Evolutionary conservation across 2,113 vertebrate species (phyloP), one percentile per base, ranked within the genome.

Genomic region (Gorsachius goisagi): DNA sequence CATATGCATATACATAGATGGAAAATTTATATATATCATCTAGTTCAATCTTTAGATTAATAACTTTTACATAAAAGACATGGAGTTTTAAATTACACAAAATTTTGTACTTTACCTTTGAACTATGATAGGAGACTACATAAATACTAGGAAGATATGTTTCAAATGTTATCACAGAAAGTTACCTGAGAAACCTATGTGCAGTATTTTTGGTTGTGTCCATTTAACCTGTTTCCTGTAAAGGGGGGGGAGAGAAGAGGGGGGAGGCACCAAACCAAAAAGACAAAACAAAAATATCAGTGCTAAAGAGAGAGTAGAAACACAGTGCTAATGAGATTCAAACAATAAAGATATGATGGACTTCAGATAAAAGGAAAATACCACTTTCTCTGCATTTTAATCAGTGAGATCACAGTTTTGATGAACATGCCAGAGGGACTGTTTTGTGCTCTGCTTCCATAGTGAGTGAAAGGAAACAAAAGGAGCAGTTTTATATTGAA

Each of bases 311-410:
- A 73, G 44, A 71, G n/a, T 80, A 92, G 41, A 78, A 97, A 89
- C 14, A 83, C 33, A 66, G n/a, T 82, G 78, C 84, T 97, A 97
- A 97, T 89, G 73, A 96, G 76, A 96, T 92, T 94, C 76, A 90
- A 69, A 95, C 55, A 97, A 97, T 93, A 85, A 87, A 86, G 60
- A 59, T 90, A 94, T 77, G 81, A 88, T 56, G 76, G 94, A 91
- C 80, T 95, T 11, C 35, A 87, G 90, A 97, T 96, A 96, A 97
- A 97, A 97, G 73, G 93, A 74, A 91, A 95, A 81, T 21, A 27
- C 9, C 27, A 73, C 28, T 88, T 96, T 97, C 74, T 96, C 85
- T 93, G 93, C 92, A 97, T 98, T 97, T 97, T 97, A 97, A 98
- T 97, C 93, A 97, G 77, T 12, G 17, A 90, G 85, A 97, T 97